These are phyloP conservation scores for Chirona hameri DNA, from an alignment of 2,888 invertebrate species.

Conservation along the genomic window DNA sequence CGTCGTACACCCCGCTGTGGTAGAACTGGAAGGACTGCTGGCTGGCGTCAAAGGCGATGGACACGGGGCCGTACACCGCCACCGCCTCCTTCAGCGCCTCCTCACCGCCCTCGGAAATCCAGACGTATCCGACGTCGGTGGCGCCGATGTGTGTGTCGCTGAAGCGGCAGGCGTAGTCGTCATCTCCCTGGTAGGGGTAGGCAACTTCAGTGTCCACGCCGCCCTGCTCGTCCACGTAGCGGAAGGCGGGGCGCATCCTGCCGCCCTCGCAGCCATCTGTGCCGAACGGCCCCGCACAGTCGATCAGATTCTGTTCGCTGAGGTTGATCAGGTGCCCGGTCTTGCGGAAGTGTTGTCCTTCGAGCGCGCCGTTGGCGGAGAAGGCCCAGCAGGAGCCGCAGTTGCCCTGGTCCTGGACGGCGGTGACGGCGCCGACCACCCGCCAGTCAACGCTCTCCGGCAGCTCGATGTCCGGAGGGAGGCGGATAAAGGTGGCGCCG, in stretches of 20 bases:
- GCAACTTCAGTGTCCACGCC: background rate
- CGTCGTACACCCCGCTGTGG: slow-evolving; percentile 42
- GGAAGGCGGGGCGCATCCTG: background rate
- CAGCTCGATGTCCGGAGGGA: slow-evolving; percentile 44
- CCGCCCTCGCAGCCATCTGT: background rate
- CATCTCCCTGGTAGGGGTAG: background rate
- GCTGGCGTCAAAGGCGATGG: slow-evolving; percentile 86
- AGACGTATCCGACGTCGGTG: slow-evolving; percentile 73
- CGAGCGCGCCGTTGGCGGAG: background rate
- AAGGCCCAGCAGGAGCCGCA: background rate
- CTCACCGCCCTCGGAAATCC: slow-evolving; percentile 70
- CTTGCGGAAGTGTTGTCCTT: background rate
- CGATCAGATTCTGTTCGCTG: background rate
- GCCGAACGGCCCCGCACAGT: background rate
- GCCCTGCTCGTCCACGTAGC: background rate
- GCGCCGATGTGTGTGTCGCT: slow-evolving; percentile 64
- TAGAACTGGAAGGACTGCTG: slow-evolving; percentile 82
- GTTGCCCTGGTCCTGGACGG: slow-evolving; percentile 75
- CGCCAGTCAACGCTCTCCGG: slow-evolving; percentile 86
- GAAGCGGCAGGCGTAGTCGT: slow-evolving; percentile 44
- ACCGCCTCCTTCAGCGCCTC: slow-evolving; percentile 69
- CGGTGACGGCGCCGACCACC: slow-evolving; percentile 70
- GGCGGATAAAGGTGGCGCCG: too few species aligned
- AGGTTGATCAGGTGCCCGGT: background rate
- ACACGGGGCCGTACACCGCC: slow-evolving; percentile 78